phyloP scores from a whole-genome alignment of 1,140 invertebrate species.

The Vollenhovia emeryi region DNA sequence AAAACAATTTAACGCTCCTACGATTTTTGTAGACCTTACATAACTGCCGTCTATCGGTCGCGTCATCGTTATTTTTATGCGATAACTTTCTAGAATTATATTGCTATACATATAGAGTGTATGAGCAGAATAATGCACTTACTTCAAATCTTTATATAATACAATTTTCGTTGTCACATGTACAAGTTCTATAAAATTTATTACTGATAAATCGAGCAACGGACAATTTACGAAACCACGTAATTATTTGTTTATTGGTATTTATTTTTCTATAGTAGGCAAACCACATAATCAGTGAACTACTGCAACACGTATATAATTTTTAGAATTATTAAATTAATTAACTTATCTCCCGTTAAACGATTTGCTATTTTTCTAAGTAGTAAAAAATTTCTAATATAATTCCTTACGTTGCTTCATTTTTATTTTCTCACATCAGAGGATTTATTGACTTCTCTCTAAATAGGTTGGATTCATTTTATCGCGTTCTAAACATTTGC shows the following conservation, averaged over 20 bases:
- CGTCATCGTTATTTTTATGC: not conserved
- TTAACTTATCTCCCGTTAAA: not conserved
- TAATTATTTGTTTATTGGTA: not conserved
- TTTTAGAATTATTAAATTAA: not conserved
- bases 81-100: not conserved
- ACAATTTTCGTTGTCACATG: not conserved
- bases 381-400: conserved; percentile 3
- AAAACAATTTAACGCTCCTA: not conserved
- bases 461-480: conserved; percentile 26
- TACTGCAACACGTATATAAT: not conserved
- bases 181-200: conserved; percentile 4
- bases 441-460: not conserved
- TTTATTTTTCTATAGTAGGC: not conserved
- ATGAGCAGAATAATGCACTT: not conserved
- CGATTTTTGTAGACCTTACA: not conserved
- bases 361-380: not conserved
- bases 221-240: not conserved
- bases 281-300: not conserved
- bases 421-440: not conserved
- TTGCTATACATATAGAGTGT: not conserved
- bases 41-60: not conserved
- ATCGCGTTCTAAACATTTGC: not conserved
- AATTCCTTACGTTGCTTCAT: not conserved
- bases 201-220: not conserved
- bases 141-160: not conserved